Base-by-base conservation (phyloP, 2,888 invertebrate species). In the Chironomus tentans region DNA sequence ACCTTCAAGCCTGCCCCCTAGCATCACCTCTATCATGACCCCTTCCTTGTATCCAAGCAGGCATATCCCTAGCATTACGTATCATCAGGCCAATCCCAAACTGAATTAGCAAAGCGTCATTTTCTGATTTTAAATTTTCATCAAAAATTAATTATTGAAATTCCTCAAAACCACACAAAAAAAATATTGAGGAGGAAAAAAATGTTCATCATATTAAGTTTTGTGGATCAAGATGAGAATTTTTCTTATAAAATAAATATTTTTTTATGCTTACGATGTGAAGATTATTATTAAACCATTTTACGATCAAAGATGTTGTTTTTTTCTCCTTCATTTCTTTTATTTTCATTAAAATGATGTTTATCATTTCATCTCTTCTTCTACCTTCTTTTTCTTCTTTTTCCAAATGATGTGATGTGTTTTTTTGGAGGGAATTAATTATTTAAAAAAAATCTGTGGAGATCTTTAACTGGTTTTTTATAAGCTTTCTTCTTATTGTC, bases 321-420 rank as follows among this genome's bases (percentile, higher is more conserved):
- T 38, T 10, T 2, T 38, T 38, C 10, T 38, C 38, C 38, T 38
- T 38, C 38, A 38, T 38, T 38, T 38, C 38, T 38, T 56, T 18
- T 56, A 15, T 56, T 71, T 71, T 71, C 71, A 71, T 71, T 56
- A 70, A 70, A 70, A 70, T 47, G 70, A 70, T 70, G 48, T 70
- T 70, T 70, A 70, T 70, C 56, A 56, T 56, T 56, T 56, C 56
- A 56, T 56, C 56, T 38, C 38, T 38, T 38, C 38, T 38, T 38
- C 38, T 38, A 10, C 10, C 5, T 2, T 24, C 65, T 24, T 24
- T 13, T 24, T 18, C 24, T 65, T 65, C n/a, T 6, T 56, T 15
- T 22, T 65, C 65, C 21, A 13, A 21, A 24, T 24, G 24, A 38
- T 38, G 21, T 65, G 21, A 13, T 21, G 18, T 21, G 21, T 22